phyloP scores from a whole-genome alignment of 2,113 vertebrate species.

The Paratilapia polleni region DNA sequence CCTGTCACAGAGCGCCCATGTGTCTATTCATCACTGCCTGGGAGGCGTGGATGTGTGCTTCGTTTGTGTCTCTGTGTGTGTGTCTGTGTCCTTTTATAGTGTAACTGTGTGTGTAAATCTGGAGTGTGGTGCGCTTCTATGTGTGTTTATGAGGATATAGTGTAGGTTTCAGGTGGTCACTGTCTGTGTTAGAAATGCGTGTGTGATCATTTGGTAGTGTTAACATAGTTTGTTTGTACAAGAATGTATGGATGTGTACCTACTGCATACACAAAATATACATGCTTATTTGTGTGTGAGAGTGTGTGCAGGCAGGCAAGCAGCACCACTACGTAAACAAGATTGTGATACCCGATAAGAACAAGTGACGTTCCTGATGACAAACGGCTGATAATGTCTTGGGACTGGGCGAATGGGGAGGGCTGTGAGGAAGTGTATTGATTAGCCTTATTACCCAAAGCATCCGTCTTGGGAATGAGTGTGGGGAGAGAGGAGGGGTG shows the following conservation, averaged over 20 bases:
- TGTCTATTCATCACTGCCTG: constrained; percentile 79
- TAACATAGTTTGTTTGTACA: neutral
- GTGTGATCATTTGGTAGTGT: neutral
- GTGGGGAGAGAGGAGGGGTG: constrained; percentile 55
- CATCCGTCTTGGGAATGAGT: constrained; percentile 78
- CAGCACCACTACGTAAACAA: constrained; percentile 72
- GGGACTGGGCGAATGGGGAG: constrained; percentile 43
- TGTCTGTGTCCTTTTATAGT: constrained; percentile 24
- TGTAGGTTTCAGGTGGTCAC: neutral
- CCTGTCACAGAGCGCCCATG: constrained; percentile 74
- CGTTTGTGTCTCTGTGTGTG: too few species aligned
- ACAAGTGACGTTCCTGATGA: constrained; percentile 73
- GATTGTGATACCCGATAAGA: constrained; percentile 78
- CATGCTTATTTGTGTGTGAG: neutral
- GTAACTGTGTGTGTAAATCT: constrained; percentile 8
- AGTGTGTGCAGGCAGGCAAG: neutral
- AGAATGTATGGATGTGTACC: neutral
- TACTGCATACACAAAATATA: neutral
- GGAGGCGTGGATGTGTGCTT: constrained; percentile 52
- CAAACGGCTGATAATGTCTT: constrained; percentile 75
- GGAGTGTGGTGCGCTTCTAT: neutral
- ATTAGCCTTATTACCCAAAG: constrained; percentile 85
- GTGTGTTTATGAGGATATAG: neutral
- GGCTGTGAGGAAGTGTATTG: constrained; percentile 79
- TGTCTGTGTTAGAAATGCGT: neutral